phyloP scores from a whole-genome alignment of 1,140 invertebrate species.

The Lamellibrachia luymesi region DNA sequence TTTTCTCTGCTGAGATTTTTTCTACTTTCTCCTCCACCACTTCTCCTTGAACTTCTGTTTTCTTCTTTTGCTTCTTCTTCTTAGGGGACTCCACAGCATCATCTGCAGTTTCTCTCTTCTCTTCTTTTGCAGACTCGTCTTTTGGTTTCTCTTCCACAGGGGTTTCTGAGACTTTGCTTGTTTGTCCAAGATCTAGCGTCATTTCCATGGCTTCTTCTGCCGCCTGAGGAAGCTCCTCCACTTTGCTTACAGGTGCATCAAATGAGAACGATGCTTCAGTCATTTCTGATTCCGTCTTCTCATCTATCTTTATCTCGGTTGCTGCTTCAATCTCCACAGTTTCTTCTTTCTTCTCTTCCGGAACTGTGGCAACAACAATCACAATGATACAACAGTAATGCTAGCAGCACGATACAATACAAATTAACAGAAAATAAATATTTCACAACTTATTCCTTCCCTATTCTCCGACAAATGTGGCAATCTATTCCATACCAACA shows the following conservation, averaged over 20 bases:
- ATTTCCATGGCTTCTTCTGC: background rate
- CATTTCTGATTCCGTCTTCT: background rate
- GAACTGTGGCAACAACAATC: background rate
- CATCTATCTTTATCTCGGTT: background rate
- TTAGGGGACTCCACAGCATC: background rate
- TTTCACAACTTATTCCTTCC: background rate
- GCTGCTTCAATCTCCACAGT: background rate
- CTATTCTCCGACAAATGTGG: too few relatives aligned
- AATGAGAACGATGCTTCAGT: background rate
- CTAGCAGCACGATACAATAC: background rate
- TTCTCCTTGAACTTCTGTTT: background rate
- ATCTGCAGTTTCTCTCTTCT: background rate
- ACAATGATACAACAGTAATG: background rate
- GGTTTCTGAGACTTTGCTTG: background rate
- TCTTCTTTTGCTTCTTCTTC: background rate
- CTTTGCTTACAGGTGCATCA: background rate
- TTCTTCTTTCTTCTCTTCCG: background rate
- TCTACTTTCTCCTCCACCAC: background rate
- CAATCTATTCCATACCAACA: too few relatives aligned
- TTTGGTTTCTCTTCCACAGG: background rate
- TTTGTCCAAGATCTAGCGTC: background rate
- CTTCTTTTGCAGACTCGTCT: background rate
- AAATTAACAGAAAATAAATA: background rate
- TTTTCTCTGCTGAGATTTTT: background rate
- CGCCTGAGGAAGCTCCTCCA: background rate